Evolutionary conservation across 2,113 vertebrate species (phyloP), one percentile per base, ranked within the genome.

Genomic region (Asarcornis scutulata): DNA sequence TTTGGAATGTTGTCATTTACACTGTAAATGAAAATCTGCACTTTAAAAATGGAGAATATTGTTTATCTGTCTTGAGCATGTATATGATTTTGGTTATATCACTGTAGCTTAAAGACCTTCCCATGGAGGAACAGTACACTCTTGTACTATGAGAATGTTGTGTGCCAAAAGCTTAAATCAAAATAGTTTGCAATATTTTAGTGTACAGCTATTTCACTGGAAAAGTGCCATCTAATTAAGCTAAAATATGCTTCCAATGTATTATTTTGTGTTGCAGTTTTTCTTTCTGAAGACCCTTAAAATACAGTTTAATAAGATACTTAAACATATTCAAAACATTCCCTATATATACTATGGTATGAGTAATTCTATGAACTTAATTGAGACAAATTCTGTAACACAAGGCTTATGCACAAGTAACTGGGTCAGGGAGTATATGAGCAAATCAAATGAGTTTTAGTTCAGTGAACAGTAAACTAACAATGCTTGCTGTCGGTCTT

Each of bases 11-110:
- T 88, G 46, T 66, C 52, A 31, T 36, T 74, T 78, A 29, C 2
- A 13, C 8, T 73, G 4, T 60, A 74, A 96, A 86, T 77, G 50
- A 83, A 95, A 88, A 66, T 63, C 44, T 88, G 76, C 79, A 94
- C 85, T 91, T 96, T 44, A 93, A 91, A 93, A 88, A 42, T 83
- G 36, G 63, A 59, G 84, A 77, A 67, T 80, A 21, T 26, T 50
- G 14, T 85, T 79, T 64, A 69, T 36, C 36, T 88, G n/a, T 77
- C 36, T 42, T 3, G 8, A 56, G 31, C 29, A 15, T 80, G 2
- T 83, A 3, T 44, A 15, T 88, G 48, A 17, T 31, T 89, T 91
- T 85, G 38, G 32, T 83, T 93, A 23, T 80, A 23, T 76, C 4
- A 2, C 58, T 86, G 26, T 50, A 68, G 40, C 46, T 67, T 72